These are phyloP conservation scores for Hyphantria cunea DNA, from an alignment of 1,140 invertebrate genomes.

Conservation along the genomic window DNA sequence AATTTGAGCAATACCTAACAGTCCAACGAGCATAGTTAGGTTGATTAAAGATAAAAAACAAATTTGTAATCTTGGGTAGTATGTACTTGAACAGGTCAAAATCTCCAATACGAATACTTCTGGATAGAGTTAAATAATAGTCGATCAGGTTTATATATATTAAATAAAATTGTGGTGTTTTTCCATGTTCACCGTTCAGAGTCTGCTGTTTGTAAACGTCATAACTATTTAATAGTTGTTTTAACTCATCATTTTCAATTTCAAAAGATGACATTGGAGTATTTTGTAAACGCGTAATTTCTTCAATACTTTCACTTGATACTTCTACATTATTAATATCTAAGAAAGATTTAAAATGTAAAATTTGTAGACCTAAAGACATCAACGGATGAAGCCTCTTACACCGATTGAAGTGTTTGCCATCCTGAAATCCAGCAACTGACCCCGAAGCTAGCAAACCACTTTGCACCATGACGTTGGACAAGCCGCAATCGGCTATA, in stretches of 20 bases:
- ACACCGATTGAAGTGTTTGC: constrained; percentile 76
- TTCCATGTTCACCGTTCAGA: constrained; percentile 34
- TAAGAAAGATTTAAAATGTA: constrained; percentile 62
- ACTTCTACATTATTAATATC: constrained; percentile 21
- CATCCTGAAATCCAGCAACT: constrained; percentile 60
- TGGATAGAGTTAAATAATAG: constrained; percentile 28
- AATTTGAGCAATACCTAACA: too few species aligned
- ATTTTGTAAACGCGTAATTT: neutral
- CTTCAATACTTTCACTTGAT: neutral
- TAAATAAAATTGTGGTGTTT: neutral
- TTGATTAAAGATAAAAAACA: too few species aligned
- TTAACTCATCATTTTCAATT: neutral
- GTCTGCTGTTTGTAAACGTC: constrained; percentile 23
- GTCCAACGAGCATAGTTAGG: too few species aligned
- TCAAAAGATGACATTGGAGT: neutral
- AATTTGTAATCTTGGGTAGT: too few species aligned
- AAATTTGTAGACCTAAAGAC: constrained; percentile 56
- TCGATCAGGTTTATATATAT: neutral
- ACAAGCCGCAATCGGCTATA: constrained; percentile 66
- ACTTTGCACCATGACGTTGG: constrained; percentile 61
- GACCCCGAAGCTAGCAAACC: constrained; percentile 69
- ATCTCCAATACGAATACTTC: neutral
- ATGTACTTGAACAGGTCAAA: neutral
- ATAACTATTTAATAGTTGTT: neutral
- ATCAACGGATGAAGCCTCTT: constrained; percentile 72